Conservation (phyloP, 2,888 invertebrate species). For the Brenthis hecate region DNA sequence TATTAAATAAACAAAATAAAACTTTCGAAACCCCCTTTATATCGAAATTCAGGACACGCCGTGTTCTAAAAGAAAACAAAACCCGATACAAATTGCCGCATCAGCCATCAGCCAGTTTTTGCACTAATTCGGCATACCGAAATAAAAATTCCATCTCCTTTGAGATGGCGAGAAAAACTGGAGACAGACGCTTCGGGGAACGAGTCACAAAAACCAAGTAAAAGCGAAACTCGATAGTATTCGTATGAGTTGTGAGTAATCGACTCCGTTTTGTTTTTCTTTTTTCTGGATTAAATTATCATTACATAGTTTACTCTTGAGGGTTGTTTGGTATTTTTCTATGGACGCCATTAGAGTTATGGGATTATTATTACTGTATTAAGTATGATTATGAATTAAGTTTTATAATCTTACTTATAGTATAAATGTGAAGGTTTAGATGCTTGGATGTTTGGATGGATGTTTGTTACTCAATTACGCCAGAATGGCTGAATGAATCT, state of each 20-base stretch:
- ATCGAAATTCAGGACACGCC: constrained; percentile 65
- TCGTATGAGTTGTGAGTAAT: constrained; percentile 44
- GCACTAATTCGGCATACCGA: constrained; percentile 82
- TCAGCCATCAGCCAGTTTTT: constrained; percentile 70
- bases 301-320: constrained; percentile 17
- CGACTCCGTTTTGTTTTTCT: constrained; percentile 31
- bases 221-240: constrained; percentile 56
- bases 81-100: constrained; percentile 79
- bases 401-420: too few species aligned
- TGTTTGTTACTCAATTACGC: too few species aligned
- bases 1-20: background rate
- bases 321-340: background rate
- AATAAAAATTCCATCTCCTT: constrained; percentile 81
- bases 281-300: constrained; percentile 22
- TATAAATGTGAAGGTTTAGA: too few species aligned
- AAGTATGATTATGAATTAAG: too few species aligned
- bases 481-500: too few species aligned
- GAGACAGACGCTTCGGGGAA: constrained; percentile 62
- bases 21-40: background rate
- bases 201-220: constrained; percentile 56
- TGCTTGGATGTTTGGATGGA: too few species aligned
- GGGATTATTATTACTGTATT: background rate
- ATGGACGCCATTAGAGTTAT: background rate
- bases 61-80: constrained; percentile 73
- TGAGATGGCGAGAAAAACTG: constrained; percentile 63